A percentile compares a stretch with the other conserved stretches of the same genome.
phyloP scores from a whole-genome alignment of 2,113 vertebrate genomes.

The Glaucidium brasilianum region DNA sequence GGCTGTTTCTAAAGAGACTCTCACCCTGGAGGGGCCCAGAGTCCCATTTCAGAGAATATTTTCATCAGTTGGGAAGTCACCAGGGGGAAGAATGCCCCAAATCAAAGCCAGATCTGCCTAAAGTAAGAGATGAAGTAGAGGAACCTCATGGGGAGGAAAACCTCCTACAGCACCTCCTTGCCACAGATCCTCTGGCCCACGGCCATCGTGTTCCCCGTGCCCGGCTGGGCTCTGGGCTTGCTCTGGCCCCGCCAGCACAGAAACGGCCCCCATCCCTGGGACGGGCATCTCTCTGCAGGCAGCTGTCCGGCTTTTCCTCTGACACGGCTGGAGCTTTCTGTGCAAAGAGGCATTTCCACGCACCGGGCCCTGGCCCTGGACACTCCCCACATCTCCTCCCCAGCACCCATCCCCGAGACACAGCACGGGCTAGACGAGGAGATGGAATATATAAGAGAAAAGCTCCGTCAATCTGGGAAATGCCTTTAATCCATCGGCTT shows the following conservation, averaged over 20 bases:
- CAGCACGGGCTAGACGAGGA: not conserved
- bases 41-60: rapidly evolving
- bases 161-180: not conserved
- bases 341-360: not conserved
- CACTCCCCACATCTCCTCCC: not conserved
- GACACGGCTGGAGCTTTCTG: not conserved
- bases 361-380: not conserved
- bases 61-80: no score
- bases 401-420: not conserved
- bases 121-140: not conserved
- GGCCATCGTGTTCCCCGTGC: rapidly evolving
- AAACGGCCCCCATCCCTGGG: not conserved
- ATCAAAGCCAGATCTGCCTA: rapidly evolving
- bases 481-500: not conserved
- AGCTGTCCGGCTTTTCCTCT: not conserved
- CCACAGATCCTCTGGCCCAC: not conserved
- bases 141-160: not conserved
- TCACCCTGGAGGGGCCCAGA: not conserved
- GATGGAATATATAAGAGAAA: not conserved
- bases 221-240: not conserved
- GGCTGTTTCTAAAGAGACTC: not conserved
- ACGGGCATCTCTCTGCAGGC: no score
- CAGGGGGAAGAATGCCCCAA: not conserved
- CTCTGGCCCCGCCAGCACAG: not conserved
- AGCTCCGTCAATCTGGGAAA: not conserved